A percentile compares a stretch with the other conserved stretches of the same genome.
Conservation (phyloP, 2,797 vertebrate species). For the Notolepis coatsorum region DNA sequence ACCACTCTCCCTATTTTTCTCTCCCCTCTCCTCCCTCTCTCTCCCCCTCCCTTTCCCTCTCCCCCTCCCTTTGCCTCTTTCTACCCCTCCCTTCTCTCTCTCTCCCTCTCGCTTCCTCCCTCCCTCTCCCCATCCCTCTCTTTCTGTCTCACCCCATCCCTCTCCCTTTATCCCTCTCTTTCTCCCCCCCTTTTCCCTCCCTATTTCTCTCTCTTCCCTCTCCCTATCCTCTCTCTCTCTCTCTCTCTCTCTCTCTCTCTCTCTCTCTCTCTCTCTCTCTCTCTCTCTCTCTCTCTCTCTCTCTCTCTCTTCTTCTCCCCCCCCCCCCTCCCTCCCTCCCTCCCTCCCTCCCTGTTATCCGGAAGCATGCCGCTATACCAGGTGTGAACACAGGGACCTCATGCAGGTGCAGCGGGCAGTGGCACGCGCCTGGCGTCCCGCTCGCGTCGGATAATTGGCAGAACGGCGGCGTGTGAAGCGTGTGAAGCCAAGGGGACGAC, state of each 20-base stretch:
- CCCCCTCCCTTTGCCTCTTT: too few species aligned
- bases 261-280: not conserved
- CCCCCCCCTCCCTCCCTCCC: slow-evolving; percentile 28
- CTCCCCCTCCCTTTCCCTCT: slow-evolving; percentile 40
- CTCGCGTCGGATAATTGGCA: slow-evolving; percentile 74
- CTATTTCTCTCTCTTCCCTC: too few species aligned
- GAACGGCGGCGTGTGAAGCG: slow-evolving; percentile 62
- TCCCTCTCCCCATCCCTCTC: slow-evolving; percentile 38
- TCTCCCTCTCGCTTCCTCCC: slow-evolving; percentile 42
- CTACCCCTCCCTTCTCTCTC: not conserved
- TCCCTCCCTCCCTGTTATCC: slow-evolving; percentile 60
- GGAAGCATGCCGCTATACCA: slow-evolving; percentile 59
- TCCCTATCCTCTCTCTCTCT: too few species aligned
- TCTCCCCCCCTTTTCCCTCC: too few species aligned
- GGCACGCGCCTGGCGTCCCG: slow-evolving; percentile 68
- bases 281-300: not conserved
- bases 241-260: not conserved
- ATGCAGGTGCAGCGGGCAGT: slow-evolving; percentile 65
- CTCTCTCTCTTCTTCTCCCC: not conserved
- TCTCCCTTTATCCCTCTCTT: not conserved
- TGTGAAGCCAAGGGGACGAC: slow-evolving; percentile 59
- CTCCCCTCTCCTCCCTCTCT: slow-evolving; percentile 15
- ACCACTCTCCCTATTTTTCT: not conserved
- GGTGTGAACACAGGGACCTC: slow-evolving; percentile 67
- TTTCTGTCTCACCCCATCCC: not conserved